Evolutionary conservation across 2,888 invertebrate genomes (phyloP), one percentile per base, ranked within the genome.

Genomic region (Erebia ligea): DNA sequence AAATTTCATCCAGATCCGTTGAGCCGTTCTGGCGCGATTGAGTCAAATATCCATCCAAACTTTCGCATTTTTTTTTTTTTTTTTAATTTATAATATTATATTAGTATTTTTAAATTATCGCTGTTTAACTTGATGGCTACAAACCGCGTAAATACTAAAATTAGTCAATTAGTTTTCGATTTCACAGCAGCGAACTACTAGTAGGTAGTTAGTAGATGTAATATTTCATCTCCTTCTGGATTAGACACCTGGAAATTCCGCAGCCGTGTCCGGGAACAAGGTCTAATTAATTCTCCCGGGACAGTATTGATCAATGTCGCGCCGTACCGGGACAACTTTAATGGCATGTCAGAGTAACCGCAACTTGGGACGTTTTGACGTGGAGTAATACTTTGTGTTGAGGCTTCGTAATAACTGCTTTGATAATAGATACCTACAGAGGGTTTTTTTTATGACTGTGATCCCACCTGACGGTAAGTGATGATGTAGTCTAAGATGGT

Each of bases 281-380:
- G 57, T 21, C 59, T 73, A 71, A 73, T 71, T 73, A 68, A 57
- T 71, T 62, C 71, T 66, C 73, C 42, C 50, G 70, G 63, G 70
- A 57, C 40, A 58, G 62, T 71, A 73, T 73, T 65, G 68, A 71
- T 73, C 71, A 73, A 68, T 66, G 71, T 65, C 64, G 45, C 52
- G 64, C 34, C 40, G 64, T 59, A 1, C 21, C 56, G 56, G 64
- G 62, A 68, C 40, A 50, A 45, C 50, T 61, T 62, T 72, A 66
- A 72, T 66, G 68, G 69, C 62, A 62, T 57, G 69, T 42, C 61
- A 42, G 40, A 71, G 40, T 6, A 13, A 19, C 42, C 45, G 19
- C 2, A 61, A 45, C 61, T 61, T 61, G 54, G 54, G 10, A 19
- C 54, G 2, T 54, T 54, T 19, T 61, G 42, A 61, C 45, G 61